These are phyloP conservation scores for Incurvaria masculella DNA, from an alignment of 2,888 invertebrate species.

Conservation along the genomic window DNA sequence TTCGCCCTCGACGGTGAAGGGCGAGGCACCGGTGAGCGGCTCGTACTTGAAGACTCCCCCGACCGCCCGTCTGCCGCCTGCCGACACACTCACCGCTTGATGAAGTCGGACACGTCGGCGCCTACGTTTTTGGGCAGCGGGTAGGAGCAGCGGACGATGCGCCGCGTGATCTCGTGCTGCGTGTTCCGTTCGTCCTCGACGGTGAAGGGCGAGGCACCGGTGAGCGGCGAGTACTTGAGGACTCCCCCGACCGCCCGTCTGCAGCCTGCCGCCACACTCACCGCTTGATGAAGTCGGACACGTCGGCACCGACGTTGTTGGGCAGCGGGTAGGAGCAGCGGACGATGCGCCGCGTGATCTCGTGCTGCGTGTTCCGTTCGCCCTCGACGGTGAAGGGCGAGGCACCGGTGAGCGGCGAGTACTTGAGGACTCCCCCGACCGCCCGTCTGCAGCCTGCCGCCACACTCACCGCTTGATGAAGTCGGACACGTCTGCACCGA, in stretches of 20 bases:
- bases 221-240: conserved; percentile 91
- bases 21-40: conserved; percentile 93
- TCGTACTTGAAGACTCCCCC: conserved; percentile 93
- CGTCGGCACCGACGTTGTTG: conserved; percentile 68
- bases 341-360: conserved; percentile 89
- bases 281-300: conserved; percentile 65
- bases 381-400: conserved; percentile 97
- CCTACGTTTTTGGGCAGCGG: conserved; percentile 85
- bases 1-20: conserved; percentile 95
- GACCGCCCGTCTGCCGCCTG: conserved; percentile 99
- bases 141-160: conserved; percentile 86
- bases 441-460: conserved; percentile 94
- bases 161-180: conserved; percentile 89
- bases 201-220: conserved; percentile 96
- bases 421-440: conserved; percentile 95
- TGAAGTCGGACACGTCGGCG: conserved; percentile 68
- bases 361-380: conserved; percentile 89
- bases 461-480: conserved; percentile 58
- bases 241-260: conserved; percentile 99
- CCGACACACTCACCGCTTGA: conserved; percentile 45
- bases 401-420: conserved; percentile 94
- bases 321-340: conserved; percentile 89
- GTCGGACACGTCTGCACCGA: conserved; percentile 71
- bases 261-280: conserved; percentile 73
- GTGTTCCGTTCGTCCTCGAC: conserved; percentile 92